Evolutionary conservation across 2,113 vertebrate genomes (phyloP).

Genomic region (Istiophorus platypterus): DNA sequence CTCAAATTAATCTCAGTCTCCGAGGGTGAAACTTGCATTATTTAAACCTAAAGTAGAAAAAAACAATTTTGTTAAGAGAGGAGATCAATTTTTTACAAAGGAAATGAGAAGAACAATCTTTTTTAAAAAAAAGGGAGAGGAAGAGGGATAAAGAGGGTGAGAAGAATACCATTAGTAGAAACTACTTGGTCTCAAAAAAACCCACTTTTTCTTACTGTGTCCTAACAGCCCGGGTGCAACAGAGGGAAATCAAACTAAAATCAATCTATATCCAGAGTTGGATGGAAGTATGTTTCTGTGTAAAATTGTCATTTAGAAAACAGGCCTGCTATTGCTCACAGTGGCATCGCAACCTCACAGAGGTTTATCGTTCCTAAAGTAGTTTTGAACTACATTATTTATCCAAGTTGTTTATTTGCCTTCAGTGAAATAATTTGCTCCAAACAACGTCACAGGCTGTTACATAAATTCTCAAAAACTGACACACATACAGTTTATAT

Average conservation of each 20-base stretch:
- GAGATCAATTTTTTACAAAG: not conserved
- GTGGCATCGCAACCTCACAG: too few relatives aligned
- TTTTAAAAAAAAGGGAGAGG: not conserved
- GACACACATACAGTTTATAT: constrained; percentile 3
- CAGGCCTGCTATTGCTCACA: too few relatives aligned
- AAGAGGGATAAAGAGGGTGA: not conserved
- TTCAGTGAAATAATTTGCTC: constrained; percentile 53
- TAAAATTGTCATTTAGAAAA: constrained; percentile 5
- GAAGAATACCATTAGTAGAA: not conserved
- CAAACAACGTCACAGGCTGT: constrained; percentile 33
- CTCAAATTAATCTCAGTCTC: constrained; percentile 1
- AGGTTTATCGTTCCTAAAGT: too few relatives aligned
- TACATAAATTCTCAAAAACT: constrained; percentile 42
- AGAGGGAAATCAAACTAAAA: constrained; percentile 1
- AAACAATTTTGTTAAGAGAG: not conserved
- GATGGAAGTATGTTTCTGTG: not conserved
- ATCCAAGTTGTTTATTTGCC: constrained; percentile 47
- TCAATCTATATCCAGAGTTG: not conserved
- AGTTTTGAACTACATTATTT: constrained; percentile 13
- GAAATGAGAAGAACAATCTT: not conserved
- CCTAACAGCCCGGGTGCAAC: not conserved
- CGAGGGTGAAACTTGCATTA: not conserved
- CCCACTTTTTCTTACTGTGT: not conserved
- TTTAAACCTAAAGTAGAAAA: not conserved
- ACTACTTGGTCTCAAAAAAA: too few relatives aligned